Evolutionary conservation across 2,888 invertebrate species (phyloP).

Genomic region (Hofmannophila pseudospretella): DNA sequence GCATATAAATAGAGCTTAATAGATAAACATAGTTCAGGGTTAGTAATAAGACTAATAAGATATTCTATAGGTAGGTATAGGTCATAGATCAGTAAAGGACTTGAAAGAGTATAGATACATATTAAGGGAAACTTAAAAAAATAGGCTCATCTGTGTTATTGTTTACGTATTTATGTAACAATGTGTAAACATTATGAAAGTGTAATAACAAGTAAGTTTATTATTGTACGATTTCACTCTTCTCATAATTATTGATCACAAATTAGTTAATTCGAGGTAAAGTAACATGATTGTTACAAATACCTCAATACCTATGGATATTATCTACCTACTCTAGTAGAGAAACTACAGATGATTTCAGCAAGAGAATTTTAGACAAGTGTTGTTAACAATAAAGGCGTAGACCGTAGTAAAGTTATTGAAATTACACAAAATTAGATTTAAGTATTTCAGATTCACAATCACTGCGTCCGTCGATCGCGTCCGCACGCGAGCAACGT

Average conservation of each 20-base stretch:
- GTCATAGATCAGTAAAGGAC: conserved; percentile 21
- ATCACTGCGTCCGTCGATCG: conserved; percentile 53
- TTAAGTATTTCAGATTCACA: conserved; percentile 44
- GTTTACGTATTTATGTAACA: conserved; percentile 64
- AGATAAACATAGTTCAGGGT: conserved; percentile 16
- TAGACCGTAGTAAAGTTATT: conserved; percentile 36
- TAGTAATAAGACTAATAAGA: conserved; percentile 26
- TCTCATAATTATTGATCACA: conserved; percentile 63
- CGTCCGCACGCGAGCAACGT: conserved; percentile 15
- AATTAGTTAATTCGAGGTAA: conserved; percentile 50
- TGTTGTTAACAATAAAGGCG: conserved; percentile 45
- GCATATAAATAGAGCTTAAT: conserved; percentile 23
- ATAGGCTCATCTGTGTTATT: conserved; percentile 51
- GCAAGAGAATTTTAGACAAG: conserved; percentile 31
- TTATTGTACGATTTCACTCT: conserved; percentile 74
- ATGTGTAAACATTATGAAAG: conserved; percentile 66
- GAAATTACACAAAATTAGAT: conserved; percentile 27
- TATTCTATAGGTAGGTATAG: conserved; percentile 19
- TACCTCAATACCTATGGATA: conserved; percentile 20
- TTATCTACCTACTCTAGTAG: conserved; percentile 31
- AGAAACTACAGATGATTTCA: conserved; percentile 31
- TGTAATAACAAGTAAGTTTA: conserved; percentile 67
- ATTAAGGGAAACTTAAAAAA: conserved; percentile 63
- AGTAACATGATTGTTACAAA: conserved; percentile 46
- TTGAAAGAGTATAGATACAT: conserved; percentile 32